Percentiles rank a stretch among this genome's conserved stretches.
These are phyloP conservation scores for Taxidea taxus DNA, from an alignment of 2,113 vertebrate genomes.

Conservation along the genomic window DNA sequence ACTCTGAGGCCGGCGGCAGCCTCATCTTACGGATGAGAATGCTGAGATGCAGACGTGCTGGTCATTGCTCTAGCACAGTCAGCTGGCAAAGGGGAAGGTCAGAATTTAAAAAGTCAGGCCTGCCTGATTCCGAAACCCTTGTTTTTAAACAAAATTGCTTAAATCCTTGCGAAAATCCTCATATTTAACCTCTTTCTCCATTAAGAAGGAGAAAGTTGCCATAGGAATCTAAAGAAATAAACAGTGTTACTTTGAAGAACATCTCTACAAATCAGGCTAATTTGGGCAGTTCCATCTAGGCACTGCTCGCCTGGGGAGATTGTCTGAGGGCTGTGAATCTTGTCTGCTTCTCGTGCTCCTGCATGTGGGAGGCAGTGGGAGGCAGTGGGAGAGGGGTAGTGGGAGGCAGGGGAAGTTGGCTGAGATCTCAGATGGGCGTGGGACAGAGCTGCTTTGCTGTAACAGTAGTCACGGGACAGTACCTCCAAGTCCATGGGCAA, in stretches of 20 bases:
- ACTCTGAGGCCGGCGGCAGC: neutral
- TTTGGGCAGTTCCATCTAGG: neutral
- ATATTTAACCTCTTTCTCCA: neutral
- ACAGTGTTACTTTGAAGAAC: neutral
- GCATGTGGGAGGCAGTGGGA: neutral
- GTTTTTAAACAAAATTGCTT: too few relatives aligned
- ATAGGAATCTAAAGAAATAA: neutral
- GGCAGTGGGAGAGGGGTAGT: too few relatives aligned
- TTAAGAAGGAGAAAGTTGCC: neutral
- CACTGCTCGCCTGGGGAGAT: neutral
- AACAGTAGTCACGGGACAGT: neutral
- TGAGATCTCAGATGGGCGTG: neutral
- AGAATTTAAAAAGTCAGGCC: neutral
- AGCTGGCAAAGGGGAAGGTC: neutral
- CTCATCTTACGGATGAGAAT: neutral
- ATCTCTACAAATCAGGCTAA: neutral
- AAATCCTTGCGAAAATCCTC: neutral
- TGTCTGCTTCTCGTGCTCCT: neutral
- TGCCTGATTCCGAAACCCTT: neutral
- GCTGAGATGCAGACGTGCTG: neutral
- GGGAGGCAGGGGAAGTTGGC: neutral
- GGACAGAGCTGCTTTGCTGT: neutral
- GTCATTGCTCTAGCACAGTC: neutral
- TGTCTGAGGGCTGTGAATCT: neutral
- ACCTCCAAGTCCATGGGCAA: conserved; percentile 87